Evolutionary conservation across 2,113 vertebrate genomes (phyloP), one percentile per base, ranked within the genome.

Genomic region (Etheostoma cragini): DNA sequence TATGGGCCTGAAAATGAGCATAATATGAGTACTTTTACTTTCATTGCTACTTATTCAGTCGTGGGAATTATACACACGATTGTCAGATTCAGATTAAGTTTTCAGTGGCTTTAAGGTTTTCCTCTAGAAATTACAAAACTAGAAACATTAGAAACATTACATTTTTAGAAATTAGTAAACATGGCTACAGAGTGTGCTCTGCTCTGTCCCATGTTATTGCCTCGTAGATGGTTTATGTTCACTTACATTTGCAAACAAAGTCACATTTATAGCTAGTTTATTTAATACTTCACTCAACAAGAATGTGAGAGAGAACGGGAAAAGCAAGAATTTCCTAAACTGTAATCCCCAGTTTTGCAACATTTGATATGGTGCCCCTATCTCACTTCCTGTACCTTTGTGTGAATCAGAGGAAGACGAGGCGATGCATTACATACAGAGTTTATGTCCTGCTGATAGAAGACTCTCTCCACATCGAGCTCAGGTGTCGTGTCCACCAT

Each of bases 401-500:
- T 76, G 72, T 81, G 77, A 71, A 65, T 16, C 86, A 57, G 85
- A 81, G 78, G 78, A 84, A 86, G 81, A 82, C 54, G 19, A 61
- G 49, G 70, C 61, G 86, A 87, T 89, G 86, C 85, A 86, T 92
- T 93, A 87, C 89, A 87, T 82, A 63, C 82, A 54, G 78, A 86
- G 65, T 76, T 72, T 82, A 80, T 76, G 80, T 90, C 82, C 85
- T 67, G 87, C 81, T 90, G 87, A 92, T 83, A 68, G 83, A 87
- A 72, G 68, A 77, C 57, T 90, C 80, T 83, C 64, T 89, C 89
- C 61, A 24, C 89, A 72, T 86, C 15, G 8, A 88, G 87, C 89
- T 92, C 89, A 90, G 74, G 82, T 91, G 90, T 92, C 87, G 2
- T 52, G 73, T 85, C 83, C 83, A 87, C 67, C 52, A 17, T 85